phyloP scores from a whole-genome alignment of 2,113 vertebrate genomes.

The Ivindomyrus marchei region DNA sequence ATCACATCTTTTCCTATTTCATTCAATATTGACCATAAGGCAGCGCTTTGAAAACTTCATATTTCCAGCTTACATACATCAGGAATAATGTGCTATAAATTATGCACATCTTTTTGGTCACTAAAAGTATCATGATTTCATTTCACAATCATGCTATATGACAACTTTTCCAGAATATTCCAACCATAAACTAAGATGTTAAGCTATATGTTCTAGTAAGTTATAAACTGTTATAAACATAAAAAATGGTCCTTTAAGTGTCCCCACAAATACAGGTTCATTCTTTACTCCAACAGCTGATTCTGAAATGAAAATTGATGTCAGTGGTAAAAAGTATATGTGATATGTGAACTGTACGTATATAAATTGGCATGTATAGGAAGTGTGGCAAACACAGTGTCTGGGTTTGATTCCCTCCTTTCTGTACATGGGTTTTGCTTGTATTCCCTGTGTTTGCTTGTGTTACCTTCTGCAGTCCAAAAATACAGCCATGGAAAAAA shows the following conservation, averaged over 20 bases:
- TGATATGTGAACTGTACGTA: background rate
- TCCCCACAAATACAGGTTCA: background rate
- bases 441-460: background rate
- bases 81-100: background rate
- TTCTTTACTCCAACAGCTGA: background rate
- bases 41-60: background rate
- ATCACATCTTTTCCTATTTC: background rate
- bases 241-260: background rate
- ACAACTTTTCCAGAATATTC: background rate
- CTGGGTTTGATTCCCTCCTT: background rate
- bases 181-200: background rate
- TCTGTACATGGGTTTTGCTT: background rate
- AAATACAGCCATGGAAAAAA: background rate
- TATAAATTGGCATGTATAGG: background rate
- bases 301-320: background rate
- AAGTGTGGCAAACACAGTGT: background rate
- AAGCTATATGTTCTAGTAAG: background rate
- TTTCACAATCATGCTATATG: background rate
- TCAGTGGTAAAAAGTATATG: background rate
- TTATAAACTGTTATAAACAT: background rate
- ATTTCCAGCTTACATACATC: background rate
- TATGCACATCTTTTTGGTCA: background rate
- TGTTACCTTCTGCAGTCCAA: background rate
- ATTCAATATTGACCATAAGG: background rate
- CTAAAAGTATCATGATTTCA: background rate